Conservation (phyloP, 2,797 vertebrate species). For the Epinephelus malabaricus region DNA sequence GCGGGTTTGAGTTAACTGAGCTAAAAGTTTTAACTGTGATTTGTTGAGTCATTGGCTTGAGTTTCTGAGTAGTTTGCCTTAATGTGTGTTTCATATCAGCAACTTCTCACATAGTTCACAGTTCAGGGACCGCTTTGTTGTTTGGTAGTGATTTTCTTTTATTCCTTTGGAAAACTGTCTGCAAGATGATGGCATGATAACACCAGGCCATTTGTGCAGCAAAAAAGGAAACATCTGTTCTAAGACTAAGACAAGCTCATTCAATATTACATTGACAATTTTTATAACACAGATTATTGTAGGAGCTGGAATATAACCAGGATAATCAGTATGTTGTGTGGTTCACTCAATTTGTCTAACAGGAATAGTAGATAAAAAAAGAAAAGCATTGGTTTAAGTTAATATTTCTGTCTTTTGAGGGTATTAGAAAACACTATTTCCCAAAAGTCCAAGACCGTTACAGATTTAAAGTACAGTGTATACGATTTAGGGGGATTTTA, state of each 20-base stretch:
- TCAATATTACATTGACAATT: background rate
- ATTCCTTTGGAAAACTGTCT: background rate
- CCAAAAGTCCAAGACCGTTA: background rate
- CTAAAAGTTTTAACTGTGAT: constrained; percentile 1
- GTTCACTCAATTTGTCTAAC: background rate
- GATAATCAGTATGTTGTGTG: background rate
- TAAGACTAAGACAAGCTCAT: background rate
- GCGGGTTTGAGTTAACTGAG: constrained; percentile 17
- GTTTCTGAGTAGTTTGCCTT: background rate
- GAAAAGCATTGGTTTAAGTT: background rate
- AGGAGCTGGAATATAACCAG: background rate
- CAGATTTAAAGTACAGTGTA: background rate
- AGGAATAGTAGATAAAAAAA: background rate
- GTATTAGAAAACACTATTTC: background rate
- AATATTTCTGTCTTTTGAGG: background rate
- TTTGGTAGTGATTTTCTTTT: background rate
- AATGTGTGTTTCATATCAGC: background rate
- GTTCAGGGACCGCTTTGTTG: background rate
- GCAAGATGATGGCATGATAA: background rate
- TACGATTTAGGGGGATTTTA: too few species aligned
- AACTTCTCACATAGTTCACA: background rate
- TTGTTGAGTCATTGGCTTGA: constrained; percentile 11
- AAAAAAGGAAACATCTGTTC: background rate
- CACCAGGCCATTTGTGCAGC: background rate
- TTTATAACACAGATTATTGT: background rate